Conservation (phyloP, 2,797 vertebrate genomes). For the Crax fasciolata region DNA sequence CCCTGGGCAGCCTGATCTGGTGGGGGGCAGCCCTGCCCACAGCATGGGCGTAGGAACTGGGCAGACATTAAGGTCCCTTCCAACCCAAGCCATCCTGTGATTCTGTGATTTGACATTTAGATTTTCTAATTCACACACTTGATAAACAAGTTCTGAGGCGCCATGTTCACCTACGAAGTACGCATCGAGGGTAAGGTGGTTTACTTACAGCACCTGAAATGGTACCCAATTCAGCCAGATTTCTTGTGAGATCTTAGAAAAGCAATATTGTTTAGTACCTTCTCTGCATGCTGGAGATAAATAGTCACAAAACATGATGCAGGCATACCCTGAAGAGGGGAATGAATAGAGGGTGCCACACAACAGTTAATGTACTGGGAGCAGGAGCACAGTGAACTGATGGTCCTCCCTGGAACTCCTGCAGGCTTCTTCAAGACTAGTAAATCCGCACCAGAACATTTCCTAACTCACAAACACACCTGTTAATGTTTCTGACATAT, state of each 20-base stretch:
- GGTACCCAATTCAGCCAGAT: background rate
- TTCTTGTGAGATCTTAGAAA: background rate
- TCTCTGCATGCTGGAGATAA: background rate
- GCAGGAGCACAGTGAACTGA: background rate
- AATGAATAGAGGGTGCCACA: background rate
- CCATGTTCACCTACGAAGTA: background rate
- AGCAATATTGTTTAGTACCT: background rate
- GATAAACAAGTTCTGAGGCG: background rate
- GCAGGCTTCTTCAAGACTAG: background rate
- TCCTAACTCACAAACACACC: fast-evolving
- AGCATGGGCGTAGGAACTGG: too few species aligned
- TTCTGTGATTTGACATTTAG: background rate
- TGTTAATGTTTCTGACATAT: background rate
- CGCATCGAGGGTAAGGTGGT: background rate
- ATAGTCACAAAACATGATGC: background rate
- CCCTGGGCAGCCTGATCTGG: too few species aligned
- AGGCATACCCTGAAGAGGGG: background rate
- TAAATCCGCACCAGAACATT: background rate
- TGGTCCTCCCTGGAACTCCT: background rate
- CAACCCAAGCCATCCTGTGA: too few species aligned
- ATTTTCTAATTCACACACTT: background rate
- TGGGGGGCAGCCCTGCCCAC: too few species aligned
- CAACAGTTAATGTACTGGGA: background rate
- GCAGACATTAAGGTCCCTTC: too few species aligned
- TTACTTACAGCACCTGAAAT: background rate